Conservation (phyloP, 1,140 invertebrate species). For the Pogonognathellus flavescens region DNA sequence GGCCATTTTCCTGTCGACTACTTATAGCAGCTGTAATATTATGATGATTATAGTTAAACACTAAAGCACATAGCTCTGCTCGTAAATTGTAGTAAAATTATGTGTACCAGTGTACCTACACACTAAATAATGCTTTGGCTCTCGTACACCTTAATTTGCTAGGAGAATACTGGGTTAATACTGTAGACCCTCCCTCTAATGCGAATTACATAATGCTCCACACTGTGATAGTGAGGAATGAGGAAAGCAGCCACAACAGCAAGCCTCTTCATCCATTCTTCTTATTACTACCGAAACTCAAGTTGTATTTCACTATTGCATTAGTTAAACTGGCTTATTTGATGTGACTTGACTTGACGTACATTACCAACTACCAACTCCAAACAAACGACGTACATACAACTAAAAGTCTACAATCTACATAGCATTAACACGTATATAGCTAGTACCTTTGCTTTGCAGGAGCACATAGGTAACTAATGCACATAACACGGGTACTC, state of each 20-base stretch:
- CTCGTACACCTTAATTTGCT: no score
- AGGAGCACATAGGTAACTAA: no score
- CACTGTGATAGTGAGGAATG: no score
- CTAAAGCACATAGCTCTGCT: not conserved
- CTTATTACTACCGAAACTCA: not conserved
- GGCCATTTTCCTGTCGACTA: conserved; percentile 1
- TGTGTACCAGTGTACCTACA: no score
- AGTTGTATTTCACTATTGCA: conserved; percentile 37
- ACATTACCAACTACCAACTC: not conserved
- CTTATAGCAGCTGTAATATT: not conserved
- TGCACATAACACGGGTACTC: not conserved
- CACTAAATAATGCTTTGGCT: no score
- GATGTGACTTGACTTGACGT: conserved; percentile 34
- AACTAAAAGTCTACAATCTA: not conserved
- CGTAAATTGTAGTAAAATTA: not conserved
- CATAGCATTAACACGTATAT: not conserved
- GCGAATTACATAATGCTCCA: no score
- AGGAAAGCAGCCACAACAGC: not conserved
- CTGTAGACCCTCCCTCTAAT: no score
- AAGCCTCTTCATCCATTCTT: not conserved
- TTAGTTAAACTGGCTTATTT: conserved; percentile 37
- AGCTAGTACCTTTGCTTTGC: no score
- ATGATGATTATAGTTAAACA: no score
- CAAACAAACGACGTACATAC: not conserved
- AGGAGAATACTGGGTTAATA: no score